Evolutionary conservation across 1,140 invertebrate species (phyloP), one percentile per base, ranked within the genome.

Genomic region (Drosophila chauvacae): DNA sequence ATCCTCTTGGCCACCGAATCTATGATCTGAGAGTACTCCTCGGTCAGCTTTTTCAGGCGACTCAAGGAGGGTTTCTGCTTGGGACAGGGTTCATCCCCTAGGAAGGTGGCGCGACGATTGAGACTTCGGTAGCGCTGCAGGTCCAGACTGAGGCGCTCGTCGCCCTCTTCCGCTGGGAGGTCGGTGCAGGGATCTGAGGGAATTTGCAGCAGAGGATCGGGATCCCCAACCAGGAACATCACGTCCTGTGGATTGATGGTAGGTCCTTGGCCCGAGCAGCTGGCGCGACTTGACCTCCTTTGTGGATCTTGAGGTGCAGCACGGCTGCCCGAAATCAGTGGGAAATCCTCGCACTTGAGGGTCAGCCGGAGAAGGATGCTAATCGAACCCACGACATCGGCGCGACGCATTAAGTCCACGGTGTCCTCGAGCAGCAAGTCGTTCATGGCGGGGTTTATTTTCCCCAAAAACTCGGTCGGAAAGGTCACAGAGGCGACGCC

Each of bases 181-280:
- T 85, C 69, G 0, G 47, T 41, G 11, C 84, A 88, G 6, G 68
- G 61, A 11, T 83, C 74, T 14, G 70, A 62, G 2, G 69, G 44
- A 28, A 41, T 28, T 4, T 55, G 6, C 23, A 70, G 37, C 28
- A 66, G 6, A 5, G 69, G 72, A 26, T 83, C 80, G 0, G 77
- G 50, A 18, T 72, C 57, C 7, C 72, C 50, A 9, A 88, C 6
- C 1, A 88, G 11, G 14, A 88, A 88, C 68, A 88, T 50, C 0
- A 88, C 64, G 39, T 88, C 84, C 11, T 78, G 48, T 4, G 58
- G 39, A 7, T 60, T 57, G 6, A 88, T 61, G 14, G 23, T 48
- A 7, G 39, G 18, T 2, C 18, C 73, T 18, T 69, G 42, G 18
- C 66, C 60, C 0, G 39, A 6, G 16, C 51, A 65, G 16, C 30